Evolutionary conservation across 2,888 invertebrate genomes (phyloP).

Genomic region (Erannis defoliaria): DNA sequence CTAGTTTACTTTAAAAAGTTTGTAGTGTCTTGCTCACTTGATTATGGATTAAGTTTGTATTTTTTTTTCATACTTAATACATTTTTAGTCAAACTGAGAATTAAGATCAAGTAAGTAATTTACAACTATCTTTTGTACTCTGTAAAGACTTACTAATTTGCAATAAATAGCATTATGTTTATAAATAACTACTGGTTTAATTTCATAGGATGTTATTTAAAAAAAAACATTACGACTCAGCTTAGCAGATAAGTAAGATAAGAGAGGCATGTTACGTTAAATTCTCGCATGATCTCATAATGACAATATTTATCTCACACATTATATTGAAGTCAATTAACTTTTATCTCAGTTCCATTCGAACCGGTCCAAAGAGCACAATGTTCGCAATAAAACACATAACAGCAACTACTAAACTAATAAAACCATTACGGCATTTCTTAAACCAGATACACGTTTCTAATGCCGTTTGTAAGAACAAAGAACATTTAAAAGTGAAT

Average conservation of each 20-base stretch:
- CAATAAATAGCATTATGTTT: background rate
- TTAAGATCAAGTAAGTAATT: background rate
- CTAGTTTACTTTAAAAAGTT: background rate
- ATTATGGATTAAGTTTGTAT: background rate
- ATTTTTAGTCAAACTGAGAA: background rate
- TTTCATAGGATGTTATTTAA: background rate
- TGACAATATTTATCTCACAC: constrained; percentile 30
- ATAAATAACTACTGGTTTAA: background rate
- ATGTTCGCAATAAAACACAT: constrained; percentile 63
- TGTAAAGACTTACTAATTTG: background rate
- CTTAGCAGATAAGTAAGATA: constrained; percentile 2
- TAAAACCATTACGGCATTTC: constrained; percentile 44
- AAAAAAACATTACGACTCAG: background rate
- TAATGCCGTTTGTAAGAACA: constrained; percentile 46
- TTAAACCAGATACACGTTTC: constrained; percentile 50
- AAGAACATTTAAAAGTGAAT: constrained; percentile 62
- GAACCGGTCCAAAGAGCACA: constrained; percentile 42
- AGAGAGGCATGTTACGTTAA: constrained; percentile 9
- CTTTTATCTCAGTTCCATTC: constrained; percentile 47
- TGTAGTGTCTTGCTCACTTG: background rate
- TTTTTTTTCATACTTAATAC: background rate
- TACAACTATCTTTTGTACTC: background rate
- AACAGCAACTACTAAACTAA: constrained; percentile 44
- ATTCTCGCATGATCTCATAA: constrained; percentile 30
- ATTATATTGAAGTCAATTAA: constrained; percentile 30